Base-by-base conservation (phyloP, 2,888 invertebrate genomes). In the Thymelicus sylvestris region DNA sequence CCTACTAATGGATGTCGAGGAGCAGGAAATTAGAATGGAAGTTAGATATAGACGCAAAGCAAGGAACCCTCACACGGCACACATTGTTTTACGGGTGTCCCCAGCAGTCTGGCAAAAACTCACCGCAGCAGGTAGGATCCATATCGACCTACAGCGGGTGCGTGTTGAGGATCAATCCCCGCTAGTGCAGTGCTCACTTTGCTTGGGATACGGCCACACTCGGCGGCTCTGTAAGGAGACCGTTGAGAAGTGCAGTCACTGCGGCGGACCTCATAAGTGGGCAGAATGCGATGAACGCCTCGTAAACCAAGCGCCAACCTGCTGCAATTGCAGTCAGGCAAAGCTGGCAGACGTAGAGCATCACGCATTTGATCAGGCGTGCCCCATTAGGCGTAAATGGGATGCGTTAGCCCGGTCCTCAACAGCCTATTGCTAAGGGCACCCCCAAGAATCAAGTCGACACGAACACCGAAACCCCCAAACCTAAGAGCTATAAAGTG, bases 351-450 rank as follows among this genome's bases (percentile, higher is more conserved):
- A 60, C 3, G n/a, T 12, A 0, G 19, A 10, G 12, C 68, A 73
- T 10, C 71, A 71, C 39, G 68, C 71, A 0, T 73, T 71, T 15
- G 55, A 57, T 55, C 50, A 38, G 19, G 41, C 10, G 0, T 60
- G 55, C 12, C 55, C 55, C 3, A 55, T 55, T 5, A 55, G 55
- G 8, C 7, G 39, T 2, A 72, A 31, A 24, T 65, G 70, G 65
- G 70, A 70, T 4, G 64, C 44, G 0, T 0, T 68, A 48, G 61
- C 69, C 0, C 4, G 68, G 2, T 31, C 69, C 8, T 10, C 41
- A 7, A n/a, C n/a, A 7, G 50, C 50, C 0, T 52, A 73, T 55
- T 74, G 72, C 72, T 74, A 60, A 70, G 66, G 68, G 44, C 39
- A 12, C 7, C 13, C 48, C 0, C 10, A 3, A 1, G 4, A 12